Conservation (phyloP, 2,888 invertebrate species). For the Drosophila diplacantha region DNA sequence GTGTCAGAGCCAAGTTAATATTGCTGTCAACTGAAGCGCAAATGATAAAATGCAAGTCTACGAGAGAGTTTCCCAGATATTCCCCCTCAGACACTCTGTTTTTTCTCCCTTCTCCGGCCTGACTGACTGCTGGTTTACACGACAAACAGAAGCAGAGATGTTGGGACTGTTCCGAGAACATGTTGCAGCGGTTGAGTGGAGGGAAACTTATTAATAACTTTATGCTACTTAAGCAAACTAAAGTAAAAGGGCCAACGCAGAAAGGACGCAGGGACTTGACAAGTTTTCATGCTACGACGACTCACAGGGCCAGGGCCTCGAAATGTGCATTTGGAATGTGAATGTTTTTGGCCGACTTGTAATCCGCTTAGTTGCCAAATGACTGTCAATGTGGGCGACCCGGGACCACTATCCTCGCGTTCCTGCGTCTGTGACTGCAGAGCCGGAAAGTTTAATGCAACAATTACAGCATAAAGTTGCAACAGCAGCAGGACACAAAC, state of each 20-base stretch:
- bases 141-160: constrained; percentile 30
- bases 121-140: constrained; percentile 34
- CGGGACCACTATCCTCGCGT: neutral
- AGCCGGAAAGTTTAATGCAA: constrained; percentile 45
- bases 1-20: constrained; percentile 52
- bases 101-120: constrained; percentile 12
- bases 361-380: constrained; percentile 60
- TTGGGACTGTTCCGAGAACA: constrained; percentile 14
- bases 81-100: constrained; percentile 6
- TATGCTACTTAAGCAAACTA: constrained; percentile 58
- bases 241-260: constrained; percentile 33
- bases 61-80: constrained; percentile 13
- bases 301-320: constrained; percentile 26
- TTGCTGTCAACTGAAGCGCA: constrained; percentile 61
- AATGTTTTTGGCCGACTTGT: constrained; percentile 41
- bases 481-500: constrained; percentile 16
- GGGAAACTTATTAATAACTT: constrained; percentile 68
- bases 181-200: constrained; percentile 34
- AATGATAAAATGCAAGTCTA: constrained; percentile 62
- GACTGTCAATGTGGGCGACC: constrained; percentile 21
- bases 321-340: constrained; percentile 45
- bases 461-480: constrained; percentile 48
- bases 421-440: constrained; percentile 6
- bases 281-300: constrained; percentile 40
- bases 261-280: constrained; percentile 31